A percentile compares a stretch with the other conserved stretches of the same genome.
Conservation (phyloP, 2,113 vertebrate genomes). For the Atlantisia rogersi region DNA sequence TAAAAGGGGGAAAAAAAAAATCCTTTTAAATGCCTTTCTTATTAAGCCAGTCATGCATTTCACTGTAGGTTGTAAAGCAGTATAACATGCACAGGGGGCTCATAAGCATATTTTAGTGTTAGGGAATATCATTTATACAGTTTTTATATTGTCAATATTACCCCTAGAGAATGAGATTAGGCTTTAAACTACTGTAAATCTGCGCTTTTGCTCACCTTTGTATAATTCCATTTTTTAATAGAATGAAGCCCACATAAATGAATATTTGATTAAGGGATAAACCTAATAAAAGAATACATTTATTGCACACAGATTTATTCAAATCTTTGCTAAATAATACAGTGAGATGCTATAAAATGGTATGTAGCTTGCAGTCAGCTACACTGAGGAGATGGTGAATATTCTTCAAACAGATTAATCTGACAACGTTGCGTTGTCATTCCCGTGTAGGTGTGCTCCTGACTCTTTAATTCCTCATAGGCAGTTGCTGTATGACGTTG, state of each 20-base stretch:
- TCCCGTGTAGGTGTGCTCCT: conserved; percentile 34
- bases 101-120: conserved; percentile 78
- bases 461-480: conserved; percentile 1
- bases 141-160: conserved; percentile 76
- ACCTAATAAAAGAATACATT: conserved; percentile 73
- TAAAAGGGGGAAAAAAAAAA: not conserved
- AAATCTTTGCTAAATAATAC: conserved; percentile 61
- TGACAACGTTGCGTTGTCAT: conserved; percentile 65
- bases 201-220: conserved; percentile 73
- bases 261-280: conserved; percentile 76
- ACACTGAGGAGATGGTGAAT: conserved; percentile 38
- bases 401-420: conserved; percentile 55
- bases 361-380: conserved; percentile 46
- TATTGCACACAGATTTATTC: conserved; percentile 68
- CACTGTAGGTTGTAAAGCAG: conserved; percentile 69
- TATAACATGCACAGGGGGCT: conserved; percentile 70
- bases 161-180: conserved; percentile 69
- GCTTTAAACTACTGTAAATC: conserved; percentile 76
- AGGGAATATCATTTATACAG: conserved; percentile 74
- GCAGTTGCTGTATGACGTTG: not conserved
- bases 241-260: conserved; percentile 70
- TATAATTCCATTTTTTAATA: conserved; percentile 77
- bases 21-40: conserved; percentile 71
- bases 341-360: conserved; percentile 58
- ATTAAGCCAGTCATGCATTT: conserved; percentile 75